Base-by-base conservation (phyloP, 2,888 invertebrate genomes). In the Hirtodrosophila cameraria region DNA sequence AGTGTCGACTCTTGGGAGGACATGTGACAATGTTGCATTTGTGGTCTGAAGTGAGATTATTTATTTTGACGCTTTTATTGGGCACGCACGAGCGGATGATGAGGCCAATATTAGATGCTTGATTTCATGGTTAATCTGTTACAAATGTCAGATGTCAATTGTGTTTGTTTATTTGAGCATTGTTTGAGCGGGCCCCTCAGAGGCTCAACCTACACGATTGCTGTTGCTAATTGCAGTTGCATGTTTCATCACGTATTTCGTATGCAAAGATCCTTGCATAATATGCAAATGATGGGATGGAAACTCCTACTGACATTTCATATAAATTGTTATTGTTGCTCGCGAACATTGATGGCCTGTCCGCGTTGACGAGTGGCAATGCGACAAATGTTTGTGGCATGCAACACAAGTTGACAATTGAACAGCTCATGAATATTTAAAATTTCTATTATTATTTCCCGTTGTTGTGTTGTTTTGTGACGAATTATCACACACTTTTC, bases 61-160 rank as follows among this genome's bases (percentile, higher is more conserved):
- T 62, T 63, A 52, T 66, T 72, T 66, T 65, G 70, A 73, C 69
- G 60, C 59, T 62, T 59, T 71, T 74, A 23, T 49, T 59, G 55
- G 54, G 31, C 61, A 74, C 75, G 77, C 77, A 77, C 72, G 75
- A 64, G 9, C 43, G 60, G 38, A 16, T 36, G 38, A 54, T 25
- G 42, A 31, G 39, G 0, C 15, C 3, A 25, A 20, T 11, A 38
- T 59, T 53, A 67, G 61, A 50, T 33, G 54, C 66, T 63, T 67
- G 45, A 72, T 72, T 74, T 76, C 68, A 68, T 69, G 72, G 62
- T 67, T 80, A 79, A 79, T 74, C 79, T 58, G 71, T 50, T 75
- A 68, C 82, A 73, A 80, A 63, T 82, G 76, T 76, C 76, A 76
- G 50, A 62, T 80, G 76, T 81, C 79, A 76, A 74, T 77, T 69